Evolutionary conservation across 1,140 invertebrate species (phyloP), one percentile per base, ranked within the genome.

Genomic region (Stegodyphus dumicola): DNA sequence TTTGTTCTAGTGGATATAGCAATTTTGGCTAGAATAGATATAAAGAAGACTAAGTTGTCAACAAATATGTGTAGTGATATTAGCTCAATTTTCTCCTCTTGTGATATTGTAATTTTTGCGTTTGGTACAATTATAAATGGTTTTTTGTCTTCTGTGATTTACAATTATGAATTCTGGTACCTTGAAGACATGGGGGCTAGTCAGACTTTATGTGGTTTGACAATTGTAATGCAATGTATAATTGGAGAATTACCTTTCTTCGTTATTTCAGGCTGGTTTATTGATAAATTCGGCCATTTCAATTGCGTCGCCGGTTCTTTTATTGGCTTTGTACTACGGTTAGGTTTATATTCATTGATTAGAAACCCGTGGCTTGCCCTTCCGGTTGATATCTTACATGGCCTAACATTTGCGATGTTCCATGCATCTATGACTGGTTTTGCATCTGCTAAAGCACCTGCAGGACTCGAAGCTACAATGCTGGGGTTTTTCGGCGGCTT

Each of bases 61-160:
- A 7, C 79, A 11, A 80, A 77, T 51, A 85, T 88, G 17, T 75
- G 67, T 13, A 51, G 71, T 7, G 74, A 95, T 89, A 91, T 95
- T 6, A 92, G 93, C 4, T 90, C 91, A 71, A 89, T 95, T 56
- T 90, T 95, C 5, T 90, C 91, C 0, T 93, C 94, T 9, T 73
- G 93, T 5, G 92, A 92, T 6, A 93, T 95, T 6, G 88, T 94
- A 51, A 67, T 95, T 5, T 95, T 95, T 89, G 90, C 95, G 33
- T 13, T 94, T 11, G 96, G 95, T 93, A 95, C 95, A 80, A 93
- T 48, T 18, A 6, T 78, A 11, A 53, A 52, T 48, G 48, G 77
- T 7, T 17, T 53, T 52, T 17, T 78, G 4, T 18, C 64, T 3
- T 11, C 56, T 33, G 3, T 78, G 7, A 9, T 78, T 6, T 15